Evolutionary conservation across 2,113 vertebrate species (phyloP).

Genomic region (Grammomys dolichurus): DNA sequence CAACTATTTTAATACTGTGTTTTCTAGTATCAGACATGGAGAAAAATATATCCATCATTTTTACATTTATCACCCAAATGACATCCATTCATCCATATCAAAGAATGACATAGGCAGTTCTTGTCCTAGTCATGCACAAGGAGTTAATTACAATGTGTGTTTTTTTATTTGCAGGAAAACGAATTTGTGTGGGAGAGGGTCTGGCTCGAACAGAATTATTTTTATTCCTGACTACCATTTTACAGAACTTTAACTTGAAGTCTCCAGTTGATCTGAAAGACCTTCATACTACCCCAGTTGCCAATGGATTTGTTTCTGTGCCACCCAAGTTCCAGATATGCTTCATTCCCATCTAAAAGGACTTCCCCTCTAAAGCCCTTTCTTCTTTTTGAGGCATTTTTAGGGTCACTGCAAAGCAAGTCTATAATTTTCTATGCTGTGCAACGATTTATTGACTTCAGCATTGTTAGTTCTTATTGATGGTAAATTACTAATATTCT

Average conservation of each 20-base stretch:
- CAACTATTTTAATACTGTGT: background rate
- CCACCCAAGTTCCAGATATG: background rate
- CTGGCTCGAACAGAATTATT: conserved; percentile 84
- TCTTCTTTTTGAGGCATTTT: background rate
- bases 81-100: background rate
- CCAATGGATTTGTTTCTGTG: background rate
- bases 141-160: background rate
- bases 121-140: background rate
- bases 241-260: conserved; percentile 74
- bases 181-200: background rate
- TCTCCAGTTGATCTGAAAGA: conserved; percentile 5
- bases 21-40: background rate
- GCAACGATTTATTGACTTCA: background rate
- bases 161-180: background rate
- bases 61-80: background rate
- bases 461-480: background rate
- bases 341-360: background rate
- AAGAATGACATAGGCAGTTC: background rate
- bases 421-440: background rate
- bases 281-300: background rate
- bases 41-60: background rate
- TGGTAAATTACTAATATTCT: background rate
- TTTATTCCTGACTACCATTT: conserved; percentile 66
- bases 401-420: background rate
- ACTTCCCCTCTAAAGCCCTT: background rate